Percentiles rank a stretch among this genome's conserved stretches.
Evolutionary conservation across 2,797 vertebrate species (phyloP).

Genomic region (Selene dorsalis): DNA sequence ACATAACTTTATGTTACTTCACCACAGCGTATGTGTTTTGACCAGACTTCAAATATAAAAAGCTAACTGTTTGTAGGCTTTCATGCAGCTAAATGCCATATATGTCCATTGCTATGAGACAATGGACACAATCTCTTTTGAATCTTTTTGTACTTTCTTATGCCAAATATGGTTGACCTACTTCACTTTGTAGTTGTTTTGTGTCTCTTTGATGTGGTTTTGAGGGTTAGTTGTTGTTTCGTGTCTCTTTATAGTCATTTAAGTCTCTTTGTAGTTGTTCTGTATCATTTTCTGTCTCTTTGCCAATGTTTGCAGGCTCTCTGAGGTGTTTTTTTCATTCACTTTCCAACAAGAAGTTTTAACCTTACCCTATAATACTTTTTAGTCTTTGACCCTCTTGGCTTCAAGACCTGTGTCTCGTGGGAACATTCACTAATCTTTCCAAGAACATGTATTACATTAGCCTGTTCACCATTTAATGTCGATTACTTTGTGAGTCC

Average conservation of each 20-base stretch:
- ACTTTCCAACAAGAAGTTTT: background rate
- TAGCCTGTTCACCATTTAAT: too few relatives aligned
- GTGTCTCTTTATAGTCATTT: background rate
- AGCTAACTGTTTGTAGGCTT: too few relatives aligned
- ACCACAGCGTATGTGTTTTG: background rate
- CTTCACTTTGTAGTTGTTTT: background rate
- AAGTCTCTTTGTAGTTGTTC: background rate
- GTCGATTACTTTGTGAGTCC: too few relatives aligned
- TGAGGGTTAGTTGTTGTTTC: too few relatives aligned
- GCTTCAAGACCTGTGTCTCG: background rate
- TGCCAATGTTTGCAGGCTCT: background rate
- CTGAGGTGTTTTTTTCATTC: background rate
- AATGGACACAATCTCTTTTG: background rate
- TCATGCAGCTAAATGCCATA: background rate
- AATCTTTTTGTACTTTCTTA: background rate
- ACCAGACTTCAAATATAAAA: too few relatives aligned
- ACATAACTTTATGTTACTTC: background rate
- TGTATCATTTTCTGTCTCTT: background rate
- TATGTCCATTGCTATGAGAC: background rate
- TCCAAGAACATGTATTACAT: too few relatives aligned
- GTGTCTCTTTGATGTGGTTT: background rate
- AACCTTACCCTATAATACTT: too few relatives aligned
- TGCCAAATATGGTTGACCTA: too few relatives aligned
- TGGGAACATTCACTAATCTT: background rate
- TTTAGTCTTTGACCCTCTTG: background rate